Evolutionary conservation across 2,113 vertebrate species (phyloP).

Genomic region (Mola mola): DNA sequence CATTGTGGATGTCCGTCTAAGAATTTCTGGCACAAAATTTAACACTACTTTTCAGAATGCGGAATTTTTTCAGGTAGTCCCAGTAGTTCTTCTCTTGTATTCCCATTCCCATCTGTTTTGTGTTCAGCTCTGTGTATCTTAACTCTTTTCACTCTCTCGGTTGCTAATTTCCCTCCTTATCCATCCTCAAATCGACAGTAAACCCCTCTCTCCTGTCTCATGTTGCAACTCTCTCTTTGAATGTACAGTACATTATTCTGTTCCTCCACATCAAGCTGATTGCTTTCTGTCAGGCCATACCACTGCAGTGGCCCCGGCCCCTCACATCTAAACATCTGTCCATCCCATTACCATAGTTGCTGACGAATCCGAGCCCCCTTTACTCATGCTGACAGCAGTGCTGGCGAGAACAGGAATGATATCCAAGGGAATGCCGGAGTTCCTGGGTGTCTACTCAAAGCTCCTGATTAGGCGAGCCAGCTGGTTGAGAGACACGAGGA

Average conservation of each 20-base stretch:
- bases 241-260: slow-evolving; percentile 68
- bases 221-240: slow-evolving; percentile 63
- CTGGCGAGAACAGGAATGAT: slow-evolving; percentile 63
- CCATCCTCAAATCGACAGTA: slow-evolving; percentile 59
- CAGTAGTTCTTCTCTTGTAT: not conserved
- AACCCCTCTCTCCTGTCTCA: slow-evolving; percentile 66
- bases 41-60: slow-evolving; percentile 9
- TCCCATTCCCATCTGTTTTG: not conserved
- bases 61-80: slow-evolving; percentile 1
- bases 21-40: not conserved
- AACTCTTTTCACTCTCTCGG: slow-evolving; percentile 27
- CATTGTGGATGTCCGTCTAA: slow-evolving; percentile 12
- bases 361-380: slow-evolving; percentile 56
- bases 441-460: slow-evolving; percentile 71
- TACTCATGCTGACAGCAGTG: slow-evolving; percentile 68
- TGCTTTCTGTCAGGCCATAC: slow-evolving; percentile 73
- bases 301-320: slow-evolving; percentile 49
- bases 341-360: slow-evolving; percentile 71
- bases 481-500: slow-evolving; percentile 65
- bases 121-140: slow-evolving; percentile 1
- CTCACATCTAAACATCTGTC: slow-evolving; percentile 81
- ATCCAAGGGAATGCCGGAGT: slow-evolving; percentile 63
- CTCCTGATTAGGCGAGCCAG: slow-evolving; percentile 74
- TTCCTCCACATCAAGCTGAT: slow-evolving; percentile 79
- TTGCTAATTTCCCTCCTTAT: slow-evolving; percentile 64